Evolutionary conservation across 2,888 invertebrate species (phyloP).

Genomic region (Caenorhabditis sp.): DNA sequence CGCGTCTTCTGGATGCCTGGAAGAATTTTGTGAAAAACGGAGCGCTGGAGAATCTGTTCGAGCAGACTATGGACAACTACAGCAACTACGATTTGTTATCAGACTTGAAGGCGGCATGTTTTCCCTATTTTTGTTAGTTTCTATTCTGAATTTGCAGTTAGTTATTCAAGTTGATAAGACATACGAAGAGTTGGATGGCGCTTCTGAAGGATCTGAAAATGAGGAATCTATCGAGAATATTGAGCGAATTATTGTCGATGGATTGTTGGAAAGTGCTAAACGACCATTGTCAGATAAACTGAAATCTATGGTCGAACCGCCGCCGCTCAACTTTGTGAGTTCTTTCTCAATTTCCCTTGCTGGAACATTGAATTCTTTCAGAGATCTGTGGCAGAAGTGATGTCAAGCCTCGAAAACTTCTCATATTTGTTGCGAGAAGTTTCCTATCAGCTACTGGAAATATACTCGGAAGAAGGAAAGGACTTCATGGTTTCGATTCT

Average conservation of each 20-base stretch:
- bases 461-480: slow-evolving; percentile 47
- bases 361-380: slow-evolving; percentile 15
- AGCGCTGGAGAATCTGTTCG: slow-evolving; percentile 35
- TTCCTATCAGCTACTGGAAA: slow-evolving; percentile 42
- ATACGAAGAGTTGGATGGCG: slow-evolving; percentile 24
- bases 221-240: slow-evolving; percentile 60
- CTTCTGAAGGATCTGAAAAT: slow-evolving; percentile 13
- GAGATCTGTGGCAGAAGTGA: slow-evolving; percentile 53
- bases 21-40: slow-evolving; percentile 58
- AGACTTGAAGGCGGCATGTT: slow-evolving; percentile 57
- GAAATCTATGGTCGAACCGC: slow-evolving; percentile 52
- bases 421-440: slow-evolving; percentile 48
- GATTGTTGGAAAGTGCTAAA: slow-evolving; percentile 51
- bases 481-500: slow-evolving; percentile 48
- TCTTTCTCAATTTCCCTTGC: too few species aligned
- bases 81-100: slow-evolving; percentile 39
- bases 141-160: slow-evolving; percentile 41
- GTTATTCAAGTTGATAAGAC: slow-evolving; percentile 11
- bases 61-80: slow-evolving; percentile 36
- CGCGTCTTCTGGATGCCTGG: slow-evolving; percentile 54
- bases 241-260: slow-evolving; percentile 51
- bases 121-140: too few species aligned
- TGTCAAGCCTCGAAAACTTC: slow-evolving; percentile 54
- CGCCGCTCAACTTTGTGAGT: slow-evolving; percentile 56
- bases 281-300: slow-evolving; percentile 46